phyloP scores from a whole-genome alignment of 2,888 invertebrate species.

The Zaprionus bogoriensis region DNA sequence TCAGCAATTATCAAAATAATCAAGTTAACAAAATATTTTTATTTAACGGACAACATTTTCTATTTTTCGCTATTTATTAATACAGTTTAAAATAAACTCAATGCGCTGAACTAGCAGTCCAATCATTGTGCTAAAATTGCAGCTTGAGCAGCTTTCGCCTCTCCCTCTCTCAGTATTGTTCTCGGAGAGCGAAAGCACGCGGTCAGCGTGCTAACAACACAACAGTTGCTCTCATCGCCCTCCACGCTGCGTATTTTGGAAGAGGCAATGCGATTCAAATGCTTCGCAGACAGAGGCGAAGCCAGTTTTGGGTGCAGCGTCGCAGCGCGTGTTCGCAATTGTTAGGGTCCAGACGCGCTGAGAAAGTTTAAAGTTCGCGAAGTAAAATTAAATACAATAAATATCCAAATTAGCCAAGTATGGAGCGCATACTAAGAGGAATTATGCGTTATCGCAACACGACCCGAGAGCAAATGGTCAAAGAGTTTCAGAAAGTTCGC shows the following conservation, averaged over 20 bases:
- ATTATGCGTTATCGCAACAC: conserved; percentile 94
- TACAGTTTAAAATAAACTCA: no score
- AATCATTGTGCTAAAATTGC: background rate
- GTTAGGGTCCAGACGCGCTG: conserved; percentile 13
- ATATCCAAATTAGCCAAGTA: conserved; percentile 76
- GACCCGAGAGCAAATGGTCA: conserved; percentile 92
- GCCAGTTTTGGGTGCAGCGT: conserved; percentile 36
- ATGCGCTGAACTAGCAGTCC: background rate
- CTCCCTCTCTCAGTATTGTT: background rate
- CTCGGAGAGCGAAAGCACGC: conserved; percentile 31
- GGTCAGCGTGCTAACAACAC: conserved; percentile 25
- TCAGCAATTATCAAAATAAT: no score
- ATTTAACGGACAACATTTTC: no score
- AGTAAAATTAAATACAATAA: conserved; percentile 5
- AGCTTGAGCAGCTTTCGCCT: conserved; percentile 5
- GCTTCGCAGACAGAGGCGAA: conserved; percentile 35
- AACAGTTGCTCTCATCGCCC: conserved; percentile 21
- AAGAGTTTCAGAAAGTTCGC: conserved; percentile 94
- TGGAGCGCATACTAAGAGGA: conserved; percentile 94
- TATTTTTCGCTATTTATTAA: no score
- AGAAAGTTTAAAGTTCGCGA: conserved; percentile 30
- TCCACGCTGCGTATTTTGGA: conserved; percentile 56
- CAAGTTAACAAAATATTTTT: no score
- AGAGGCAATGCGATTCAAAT: conserved; percentile 65
- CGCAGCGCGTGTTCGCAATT: conserved; percentile 32